Conservation (phyloP, 2,888 invertebrate genomes). For the Ectobius pallidus region DNA sequence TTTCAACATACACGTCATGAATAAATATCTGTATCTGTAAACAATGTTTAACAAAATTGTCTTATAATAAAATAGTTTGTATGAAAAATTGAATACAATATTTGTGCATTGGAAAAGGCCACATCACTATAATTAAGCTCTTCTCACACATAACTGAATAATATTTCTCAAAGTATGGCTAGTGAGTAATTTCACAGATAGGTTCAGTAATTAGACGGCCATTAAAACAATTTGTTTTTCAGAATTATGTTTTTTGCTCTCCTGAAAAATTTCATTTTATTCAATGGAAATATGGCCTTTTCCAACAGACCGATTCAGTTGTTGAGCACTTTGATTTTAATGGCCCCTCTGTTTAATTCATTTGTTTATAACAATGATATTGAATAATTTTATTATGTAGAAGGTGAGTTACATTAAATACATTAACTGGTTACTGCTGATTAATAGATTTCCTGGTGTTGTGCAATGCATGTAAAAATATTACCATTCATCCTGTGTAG, state of each 20-base stretch:
- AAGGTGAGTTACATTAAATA: no score
- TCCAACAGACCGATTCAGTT: constrained; percentile 6
- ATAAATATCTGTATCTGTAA: neutral
- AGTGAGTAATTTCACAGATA: constrained; percentile 1
- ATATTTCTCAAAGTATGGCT: neutral
- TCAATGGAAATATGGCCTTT: constrained; percentile 1
- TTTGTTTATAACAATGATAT: no score
- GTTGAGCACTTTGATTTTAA: no score
- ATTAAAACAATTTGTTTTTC: neutral
- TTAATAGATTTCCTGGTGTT: no score
- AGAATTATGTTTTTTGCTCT: constrained; percentile 4
- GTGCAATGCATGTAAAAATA: no score
- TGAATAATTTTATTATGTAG: no score
- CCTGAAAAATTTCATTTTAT: neutral
- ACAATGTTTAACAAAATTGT: neutral
- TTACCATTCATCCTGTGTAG: no score
- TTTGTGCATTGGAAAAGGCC: neutral
- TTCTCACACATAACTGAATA: neutral
- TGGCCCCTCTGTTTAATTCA: no score
- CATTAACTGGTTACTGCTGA: no score
- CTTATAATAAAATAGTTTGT: neutral
- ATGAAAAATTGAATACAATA: neutral
- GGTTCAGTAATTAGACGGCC: neutral
- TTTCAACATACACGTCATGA: neutral
- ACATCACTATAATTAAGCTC: neutral